These are phyloP conservation scores for Mayetiola destructor DNA, from an alignment of 2,888 invertebrate species.

Conservation along the genomic window DNA sequence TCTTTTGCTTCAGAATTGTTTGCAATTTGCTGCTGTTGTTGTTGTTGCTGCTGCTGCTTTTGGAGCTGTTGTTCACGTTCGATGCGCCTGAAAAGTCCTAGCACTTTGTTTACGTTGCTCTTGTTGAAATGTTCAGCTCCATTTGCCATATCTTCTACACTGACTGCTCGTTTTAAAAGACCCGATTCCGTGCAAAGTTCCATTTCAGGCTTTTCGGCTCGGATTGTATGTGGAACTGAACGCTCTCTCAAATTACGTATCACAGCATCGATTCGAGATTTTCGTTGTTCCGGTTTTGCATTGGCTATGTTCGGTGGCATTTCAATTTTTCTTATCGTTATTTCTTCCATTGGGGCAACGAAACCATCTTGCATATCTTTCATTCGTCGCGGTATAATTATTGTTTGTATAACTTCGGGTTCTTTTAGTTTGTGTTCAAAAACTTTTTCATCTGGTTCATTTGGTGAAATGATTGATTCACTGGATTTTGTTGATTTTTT, in stretches of 20 bases:
- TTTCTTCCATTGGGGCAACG: slow-evolving; percentile 24
- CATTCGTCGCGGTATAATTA: background rate
- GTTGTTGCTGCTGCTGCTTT: slow-evolving; percentile 17
- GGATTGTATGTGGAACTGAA: slow-evolving; percentile 39
- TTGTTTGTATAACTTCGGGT: background rate
- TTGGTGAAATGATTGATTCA: background rate
- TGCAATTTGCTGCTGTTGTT: background rate
- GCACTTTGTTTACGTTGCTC: slow-evolving; percentile 57
- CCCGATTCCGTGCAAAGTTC: slow-evolving; percentile 47
- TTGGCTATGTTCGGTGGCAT: slow-evolving; percentile 20
- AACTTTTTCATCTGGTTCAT: slow-evolving; percentile 22
- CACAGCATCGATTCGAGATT: slow-evolving; percentile 40
- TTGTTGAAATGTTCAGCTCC: slow-evolving; percentile 38
- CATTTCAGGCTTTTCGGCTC: slow-evolving; percentile 25
- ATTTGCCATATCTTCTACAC: slow-evolving; percentile 48
- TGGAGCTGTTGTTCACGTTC: slow-evolving; percentile 1
- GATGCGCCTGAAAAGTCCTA: slow-evolving; percentile 46
- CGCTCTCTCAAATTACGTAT: slow-evolving; percentile 49
- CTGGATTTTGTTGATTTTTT: background rate
- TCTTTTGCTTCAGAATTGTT: slow-evolving; percentile 22
- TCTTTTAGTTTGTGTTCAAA: background rate
- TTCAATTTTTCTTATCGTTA: slow-evolving; percentile 22
- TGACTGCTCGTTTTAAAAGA: slow-evolving; percentile 55
- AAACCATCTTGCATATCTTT: background rate
- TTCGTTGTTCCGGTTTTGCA: slow-evolving; percentile 22